These are phyloP conservation scores for Pseudomyrmex flavicornis DNA, from an alignment of 1,140 invertebrate species.

Conservation along the genomic window DNA sequence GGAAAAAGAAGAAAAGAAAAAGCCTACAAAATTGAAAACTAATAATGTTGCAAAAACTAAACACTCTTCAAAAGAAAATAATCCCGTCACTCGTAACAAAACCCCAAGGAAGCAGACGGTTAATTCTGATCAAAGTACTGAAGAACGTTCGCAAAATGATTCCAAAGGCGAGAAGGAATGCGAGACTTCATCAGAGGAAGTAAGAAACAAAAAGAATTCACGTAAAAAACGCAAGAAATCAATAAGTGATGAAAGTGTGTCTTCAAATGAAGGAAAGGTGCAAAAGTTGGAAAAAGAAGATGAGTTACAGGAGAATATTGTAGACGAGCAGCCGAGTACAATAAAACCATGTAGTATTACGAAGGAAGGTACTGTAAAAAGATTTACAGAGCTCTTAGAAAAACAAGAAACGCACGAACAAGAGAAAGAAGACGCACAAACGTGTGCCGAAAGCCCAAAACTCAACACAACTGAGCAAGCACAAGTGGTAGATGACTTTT, in stretches of 20 bases:
- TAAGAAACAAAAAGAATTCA: background rate
- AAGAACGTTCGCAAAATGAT: background rate
- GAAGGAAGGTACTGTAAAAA: slow-evolving; percentile 75
- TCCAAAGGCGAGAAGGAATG: slow-evolving; percentile 10
- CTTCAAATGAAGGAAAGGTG: background rate
- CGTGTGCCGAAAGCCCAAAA: background rate
- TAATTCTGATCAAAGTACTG: background rate
- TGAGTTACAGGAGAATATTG: background rate
- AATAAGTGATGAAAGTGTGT: background rate
- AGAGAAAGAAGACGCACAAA: slow-evolving; percentile 20
- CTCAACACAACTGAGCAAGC: slow-evolving; percentile 42
- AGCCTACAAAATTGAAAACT: slow-evolving; percentile 54
- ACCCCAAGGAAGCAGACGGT: background rate
- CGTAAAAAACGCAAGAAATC: background rate
- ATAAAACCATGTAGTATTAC: slow-evolving; percentile 59
- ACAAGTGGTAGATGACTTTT: slow-evolving; percentile 78
- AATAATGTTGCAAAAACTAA: slow-evolving; percentile 38
- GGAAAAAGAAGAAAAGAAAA: slow-evolving; percentile 61
- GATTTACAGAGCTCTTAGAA: slow-evolving; percentile 73
- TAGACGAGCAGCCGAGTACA: slow-evolving; percentile 29
- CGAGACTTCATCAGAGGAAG: background rate
- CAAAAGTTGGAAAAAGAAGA: slow-evolving; percentile 6
- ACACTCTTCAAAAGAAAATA: slow-evolving; percentile 18
- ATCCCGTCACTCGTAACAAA: background rate
- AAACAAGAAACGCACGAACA: slow-evolving; percentile 38